Percentiles rank a stretch among this genome's conserved stretches.
These are phyloP conservation scores for Trogon melanurus DNA, from an alignment of 2,113 vertebrate genomes.

Conservation along the genomic window DNA sequence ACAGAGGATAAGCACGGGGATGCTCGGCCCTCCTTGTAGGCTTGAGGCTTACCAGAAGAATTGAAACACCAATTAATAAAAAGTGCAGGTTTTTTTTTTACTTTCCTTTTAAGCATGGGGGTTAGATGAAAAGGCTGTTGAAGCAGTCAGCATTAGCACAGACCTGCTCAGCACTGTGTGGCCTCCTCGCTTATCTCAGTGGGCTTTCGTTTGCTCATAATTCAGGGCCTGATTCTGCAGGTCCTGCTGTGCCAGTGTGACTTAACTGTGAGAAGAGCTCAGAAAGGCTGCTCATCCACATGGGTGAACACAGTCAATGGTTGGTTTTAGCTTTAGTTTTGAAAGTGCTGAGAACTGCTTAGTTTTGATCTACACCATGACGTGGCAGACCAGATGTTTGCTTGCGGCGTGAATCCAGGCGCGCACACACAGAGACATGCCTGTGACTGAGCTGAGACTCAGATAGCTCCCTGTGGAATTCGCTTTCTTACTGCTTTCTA, in stretches of 20 bases:
- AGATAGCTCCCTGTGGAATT: not conserved
- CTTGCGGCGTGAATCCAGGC: not conserved
- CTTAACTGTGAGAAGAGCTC: not conserved
- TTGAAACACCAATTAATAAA: not conserved
- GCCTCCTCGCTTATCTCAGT: not conserved
- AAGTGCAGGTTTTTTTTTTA: not conserved
- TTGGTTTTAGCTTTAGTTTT: not conserved
- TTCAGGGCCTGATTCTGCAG: not conserved
- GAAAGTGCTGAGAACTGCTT: not conserved
- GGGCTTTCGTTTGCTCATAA: not conserved
- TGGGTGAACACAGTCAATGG: not conserved
- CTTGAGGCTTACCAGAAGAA: not conserved
- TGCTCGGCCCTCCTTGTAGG: not conserved
- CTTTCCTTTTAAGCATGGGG: too few relatives aligned
- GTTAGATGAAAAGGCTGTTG: not conserved
- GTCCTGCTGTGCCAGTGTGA: not conserved
- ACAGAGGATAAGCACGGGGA: too few relatives aligned
- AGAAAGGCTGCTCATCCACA: rapidly evolving
- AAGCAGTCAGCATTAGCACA: not conserved
- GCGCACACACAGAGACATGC: too few relatives aligned
- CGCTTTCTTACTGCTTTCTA: not conserved
- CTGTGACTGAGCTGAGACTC: not conserved
- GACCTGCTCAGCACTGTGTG: not conserved
- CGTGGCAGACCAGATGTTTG: not conserved
- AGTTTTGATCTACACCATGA: rapidly evolving